A percentile compares a stretch with the other conserved stretches of the same genome.
Conservation (phyloP, 2,888 invertebrate genomes). For the Synanthedon formicaeformis region DNA sequence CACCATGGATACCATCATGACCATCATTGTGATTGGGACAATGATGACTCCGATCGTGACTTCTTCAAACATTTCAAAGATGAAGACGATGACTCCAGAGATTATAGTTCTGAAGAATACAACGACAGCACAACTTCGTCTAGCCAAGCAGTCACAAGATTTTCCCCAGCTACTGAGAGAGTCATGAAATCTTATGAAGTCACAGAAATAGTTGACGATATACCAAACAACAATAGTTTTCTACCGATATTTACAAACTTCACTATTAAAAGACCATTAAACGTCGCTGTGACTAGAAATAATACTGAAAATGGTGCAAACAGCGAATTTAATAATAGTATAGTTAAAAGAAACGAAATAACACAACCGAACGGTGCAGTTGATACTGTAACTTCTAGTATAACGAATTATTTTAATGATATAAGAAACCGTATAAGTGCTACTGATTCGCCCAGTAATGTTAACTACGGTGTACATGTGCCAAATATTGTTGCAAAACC, state of each 20-base stretch:
- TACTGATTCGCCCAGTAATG: constrained; percentile 14
- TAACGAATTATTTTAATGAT: neutral
- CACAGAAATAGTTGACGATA: constrained; percentile 36
- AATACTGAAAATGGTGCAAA: neutral
- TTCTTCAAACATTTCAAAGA: neutral
- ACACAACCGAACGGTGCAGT: neutral
- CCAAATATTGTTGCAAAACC: constrained; percentile 11
- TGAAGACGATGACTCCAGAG: neutral
- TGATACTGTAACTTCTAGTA: neutral
- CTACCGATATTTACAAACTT: constrained; percentile 28
- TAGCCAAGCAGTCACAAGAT: neutral
- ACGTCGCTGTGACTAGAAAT: constrained; percentile 14
- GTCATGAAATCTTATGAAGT: constrained; percentile 29
- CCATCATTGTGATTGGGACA: neutral
- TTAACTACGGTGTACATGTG: constrained; percentile 2
- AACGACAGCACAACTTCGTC: neutral
- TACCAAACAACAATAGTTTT: constrained; percentile 27
- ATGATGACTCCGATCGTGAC: neutral
- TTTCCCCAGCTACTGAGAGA: neutral
- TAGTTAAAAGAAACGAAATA: neutral
- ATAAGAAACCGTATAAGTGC: constrained; percentile 6
- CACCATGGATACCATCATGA: neutral
- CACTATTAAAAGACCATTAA: constrained; percentile 20
- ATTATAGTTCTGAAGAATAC: neutral
- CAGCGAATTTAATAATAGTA: neutral